Evolutionary conservation across 2,888 invertebrate species (phyloP).

Genomic region (Polydrusus cervinus): DNA sequence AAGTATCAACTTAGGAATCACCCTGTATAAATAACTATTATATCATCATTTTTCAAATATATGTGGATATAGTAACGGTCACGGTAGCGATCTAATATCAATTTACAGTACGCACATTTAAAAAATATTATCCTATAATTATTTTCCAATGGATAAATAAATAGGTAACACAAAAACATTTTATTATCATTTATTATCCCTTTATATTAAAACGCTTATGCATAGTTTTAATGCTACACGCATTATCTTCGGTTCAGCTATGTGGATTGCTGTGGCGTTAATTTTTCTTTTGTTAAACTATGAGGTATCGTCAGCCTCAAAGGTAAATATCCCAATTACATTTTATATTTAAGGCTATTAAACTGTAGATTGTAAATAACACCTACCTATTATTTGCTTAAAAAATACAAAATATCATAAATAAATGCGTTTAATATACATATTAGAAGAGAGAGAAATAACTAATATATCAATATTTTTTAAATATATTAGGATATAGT

Average conservation of each 20-base stretch:
- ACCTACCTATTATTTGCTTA: too few species aligned
- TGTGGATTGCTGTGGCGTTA: neutral
- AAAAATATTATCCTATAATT: neutral
- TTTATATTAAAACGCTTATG: neutral
- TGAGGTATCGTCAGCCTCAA: neutral
- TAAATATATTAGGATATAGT: too few species aligned
- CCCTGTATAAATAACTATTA: too few species aligned
- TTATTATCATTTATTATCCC: neutral
- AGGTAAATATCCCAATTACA: neutral
- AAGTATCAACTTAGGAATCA: too few species aligned
- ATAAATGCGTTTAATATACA: too few species aligned
- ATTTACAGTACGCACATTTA: slow-evolving; percentile 5
- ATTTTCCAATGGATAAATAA: neutral
- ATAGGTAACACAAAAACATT: neutral
- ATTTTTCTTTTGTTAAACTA: neutral
- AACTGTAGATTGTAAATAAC: too few species aligned
- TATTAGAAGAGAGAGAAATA: too few species aligned
- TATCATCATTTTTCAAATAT: too few species aligned
- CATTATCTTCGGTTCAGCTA: neutral
- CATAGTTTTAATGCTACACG: neutral
- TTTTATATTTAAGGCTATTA: neutral
- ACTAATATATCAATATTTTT: too few species aligned
- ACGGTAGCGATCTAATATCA: too few species aligned
- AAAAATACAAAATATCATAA: too few species aligned
- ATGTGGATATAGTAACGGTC: too few species aligned